Conservation (phyloP, 2,888 invertebrate species). For the Philereme vetulata region DNA sequence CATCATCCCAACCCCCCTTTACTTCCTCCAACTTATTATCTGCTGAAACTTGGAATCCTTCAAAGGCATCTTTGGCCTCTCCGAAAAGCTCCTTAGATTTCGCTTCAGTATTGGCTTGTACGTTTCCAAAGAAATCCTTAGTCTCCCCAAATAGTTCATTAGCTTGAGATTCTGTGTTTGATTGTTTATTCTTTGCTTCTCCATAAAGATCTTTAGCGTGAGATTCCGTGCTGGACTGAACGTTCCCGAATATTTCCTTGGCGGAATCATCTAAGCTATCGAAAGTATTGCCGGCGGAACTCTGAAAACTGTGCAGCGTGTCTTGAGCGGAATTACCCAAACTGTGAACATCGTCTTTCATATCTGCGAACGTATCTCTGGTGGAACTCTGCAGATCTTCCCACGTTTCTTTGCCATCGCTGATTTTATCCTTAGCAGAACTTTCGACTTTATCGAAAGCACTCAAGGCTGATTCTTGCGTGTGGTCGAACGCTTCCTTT, state of each 20-base stretch:
- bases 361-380: constrained; percentile 72
- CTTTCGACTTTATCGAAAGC: constrained; percentile 78
- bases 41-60: constrained; percentile 76
- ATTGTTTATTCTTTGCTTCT: constrained; percentile 48
- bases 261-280: constrained; percentile 76
- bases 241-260: constrained; percentile 60
- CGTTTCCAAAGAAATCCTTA: constrained; percentile 58
- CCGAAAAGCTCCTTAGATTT: constrained; percentile 70
- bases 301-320: constrained; percentile 76
- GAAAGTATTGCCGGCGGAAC: constrained; percentile 77
- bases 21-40: constrained; percentile 75
- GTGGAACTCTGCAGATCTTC: constrained; percentile 75
- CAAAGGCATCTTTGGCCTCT: constrained; percentile 57
- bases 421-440: constrained; percentile 74
- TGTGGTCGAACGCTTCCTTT: constrained; percentile 66
- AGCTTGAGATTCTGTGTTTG: constrained; percentile 54
- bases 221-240: constrained; percentile 56
- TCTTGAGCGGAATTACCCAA: constrained; percentile 73
- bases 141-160: constrained; percentile 56
- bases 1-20: constrained; percentile 59
- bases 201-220: constrained; percentile 67
- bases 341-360: constrained; percentile 70
- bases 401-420: constrained; percentile 67
- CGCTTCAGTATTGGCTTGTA: constrained; percentile 57
- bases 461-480: constrained; percentile 74